Base-by-base conservation (phyloP, 2,888 invertebrate species). In the Gastrophysa polygoni region DNA sequence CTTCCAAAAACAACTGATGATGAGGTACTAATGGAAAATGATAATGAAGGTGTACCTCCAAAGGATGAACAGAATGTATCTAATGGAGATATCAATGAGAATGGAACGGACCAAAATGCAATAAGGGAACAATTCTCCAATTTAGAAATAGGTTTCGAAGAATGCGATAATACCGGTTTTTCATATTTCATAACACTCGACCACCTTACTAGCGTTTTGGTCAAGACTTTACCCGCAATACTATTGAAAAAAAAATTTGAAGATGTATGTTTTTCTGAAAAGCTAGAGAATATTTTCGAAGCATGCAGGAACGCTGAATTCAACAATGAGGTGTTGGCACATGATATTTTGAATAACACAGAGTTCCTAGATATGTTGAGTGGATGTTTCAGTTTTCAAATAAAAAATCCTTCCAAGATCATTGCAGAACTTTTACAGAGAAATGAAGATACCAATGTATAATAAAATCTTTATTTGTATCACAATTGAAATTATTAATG, bases 131-230 rank as follows among this genome's bases (percentile, higher is more conserved):
- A n/a, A 38, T 72, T 72, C 62, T 68, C 71, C 0, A 72, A 73
- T 49, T 50, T 70, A 1, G 65, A 66, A 20, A 67, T 72, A 34
- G 69, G 67, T 6, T 67, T 46, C 51, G 51, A 66, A 56, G 28
- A 14, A 8, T 52, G 51, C 20, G 43, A 14, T 17, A 59, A 48
- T 34, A 66, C 69, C 2, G 52, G 64, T 32, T 61, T 73, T 17
- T 66, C 66, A 7, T 76, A 78, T 63, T 76, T 75, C 20, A 59
- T 81, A 47, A 68, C 72, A 10, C 75, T 78, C 14, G 78, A 80
- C 14, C 66, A 70, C 1, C 32, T 81, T 10, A 44, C 77, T 6
- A 73, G 72, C n/a, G 74, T 79, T 17, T 56, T 80, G 24, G 71
- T 70, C 7, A 74, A 72, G 1, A 61, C 71, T 5, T 58, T 80